Percentiles rank a stretch among this genome's conserved stretches.
These are phyloP conservation scores for Lochmaea capreae DNA, from an alignment of 2,888 invertebrate genomes.

Conservation along the genomic window DNA sequence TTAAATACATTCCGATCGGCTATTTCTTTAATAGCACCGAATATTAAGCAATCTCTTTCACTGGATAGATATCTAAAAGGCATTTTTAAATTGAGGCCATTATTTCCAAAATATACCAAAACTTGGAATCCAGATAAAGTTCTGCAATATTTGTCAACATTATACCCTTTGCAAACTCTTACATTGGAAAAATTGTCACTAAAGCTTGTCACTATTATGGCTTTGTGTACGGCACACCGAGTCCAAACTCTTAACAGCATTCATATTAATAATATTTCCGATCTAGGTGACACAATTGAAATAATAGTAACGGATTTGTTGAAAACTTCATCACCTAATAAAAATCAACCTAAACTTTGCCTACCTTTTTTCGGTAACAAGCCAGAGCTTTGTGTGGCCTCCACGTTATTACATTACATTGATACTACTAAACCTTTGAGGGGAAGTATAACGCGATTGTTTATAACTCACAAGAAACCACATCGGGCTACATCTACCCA, in stretches of 20 bases:
- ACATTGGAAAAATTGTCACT: slow-evolving; percentile 24
- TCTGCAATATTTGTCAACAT: slow-evolving; percentile 2
- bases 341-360: too few relatives aligned
- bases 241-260: not conserved
- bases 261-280: not conserved
- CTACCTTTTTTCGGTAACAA: too few relatives aligned
- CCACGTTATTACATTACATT: too few relatives aligned
- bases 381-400: too few relatives aligned
- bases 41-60: not conserved
- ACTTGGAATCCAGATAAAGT: slow-evolving; percentile 31
- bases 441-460: too few relatives aligned
- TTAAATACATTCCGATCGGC: not conserved
- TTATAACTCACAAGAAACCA: too few relatives aligned
- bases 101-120: slow-evolving; percentile 21
- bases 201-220: not conserved
- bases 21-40: not conserved
- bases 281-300: too few relatives aligned
- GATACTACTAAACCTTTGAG: too few relatives aligned
- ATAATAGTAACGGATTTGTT: too few relatives aligned
- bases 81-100: slow-evolving; percentile 23
- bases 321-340: too few relatives aligned
- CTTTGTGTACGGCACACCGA: not conserved
- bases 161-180: not conserved
- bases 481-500: too few relatives aligned
- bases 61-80: slow-evolving; percentile 30